A percentile compares a stretch with the other conserved stretches of the same genome.
Conservation (phyloP, 2,888 invertebrate species). For the Eristalinus sepulchralis region DNA sequence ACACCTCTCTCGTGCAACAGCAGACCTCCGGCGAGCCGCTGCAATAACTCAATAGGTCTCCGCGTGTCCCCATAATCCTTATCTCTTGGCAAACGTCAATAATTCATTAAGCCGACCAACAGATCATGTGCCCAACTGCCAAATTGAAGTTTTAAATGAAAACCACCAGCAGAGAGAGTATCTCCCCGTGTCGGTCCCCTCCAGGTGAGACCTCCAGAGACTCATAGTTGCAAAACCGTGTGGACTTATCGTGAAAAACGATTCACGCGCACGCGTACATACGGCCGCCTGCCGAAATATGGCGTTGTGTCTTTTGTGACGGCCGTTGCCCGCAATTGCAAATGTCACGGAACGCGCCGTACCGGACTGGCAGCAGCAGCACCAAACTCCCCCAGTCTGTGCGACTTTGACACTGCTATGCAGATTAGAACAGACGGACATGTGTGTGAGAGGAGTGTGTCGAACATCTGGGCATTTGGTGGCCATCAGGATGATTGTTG, state of each 20-base stretch:
- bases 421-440: slow-evolving; percentile 51
- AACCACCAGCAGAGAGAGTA: background rate
- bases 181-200: background rate
- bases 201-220: slow-evolving; percentile 33
- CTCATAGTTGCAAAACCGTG: slow-evolving; percentile 57
- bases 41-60: slow-evolving; percentile 39
- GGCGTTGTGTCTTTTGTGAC: slow-evolving; percentile 9
- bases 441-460: slow-evolving; percentile 33
- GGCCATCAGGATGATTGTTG: slow-evolving; percentile 22
- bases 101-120: slow-evolving; percentile 65
- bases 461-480: slow-evolving; percentile 51
- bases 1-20: background rate
- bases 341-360: slow-evolving; percentile 45
- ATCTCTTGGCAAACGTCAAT: slow-evolving; percentile 57
- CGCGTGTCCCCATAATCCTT: slow-evolving; percentile 58
- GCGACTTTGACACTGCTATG: slow-evolving; percentile 45
- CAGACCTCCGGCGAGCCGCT: slow-evolving; percentile 4
- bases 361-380: background rate
- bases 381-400: slow-evolving; percentile 12
- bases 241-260: slow-evolving; percentile 66
- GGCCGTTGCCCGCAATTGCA: slow-evolving; percentile 34
- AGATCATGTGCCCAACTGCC: slow-evolving; percentile 49
- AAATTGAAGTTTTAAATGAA: slow-evolving; percentile 49
- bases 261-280: slow-evolving; percentile 68
- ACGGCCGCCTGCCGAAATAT: slow-evolving; percentile 40